Evolutionary conservation across 2,797 vertebrate species (phyloP), one percentile per base, ranked within the genome.

Genomic region (Pangasius sanitwongsei): DNA sequence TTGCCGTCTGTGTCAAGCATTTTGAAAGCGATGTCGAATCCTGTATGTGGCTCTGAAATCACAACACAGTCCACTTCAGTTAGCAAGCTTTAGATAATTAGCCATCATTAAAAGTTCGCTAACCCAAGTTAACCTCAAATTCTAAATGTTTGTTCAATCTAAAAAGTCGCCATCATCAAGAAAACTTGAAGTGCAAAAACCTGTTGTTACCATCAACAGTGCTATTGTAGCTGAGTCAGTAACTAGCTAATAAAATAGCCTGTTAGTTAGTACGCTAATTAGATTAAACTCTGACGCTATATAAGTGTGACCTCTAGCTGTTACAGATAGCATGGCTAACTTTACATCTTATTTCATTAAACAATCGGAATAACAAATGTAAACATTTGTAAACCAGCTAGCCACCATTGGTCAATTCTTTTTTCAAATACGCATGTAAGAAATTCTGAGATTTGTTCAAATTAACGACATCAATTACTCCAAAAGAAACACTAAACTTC

Each of bases 11-110:
- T 90, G 92, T 99, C 99, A 77, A 99, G 95, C 99, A 99, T 99
- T 96, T 98, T 97, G 96, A 99, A 99, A 92, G 98, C 98, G 89
- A 99, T 98, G 70, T 97, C 96, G 95, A 99, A 99, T 91, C 98
- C 98, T 86, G 97, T 97, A 85, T 92, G 95, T 0, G 98, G 98
- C 93, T 99, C 98, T 99, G 95, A 59, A 97, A 97, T 85, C 87
- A 75, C 48, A 86, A 61, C 2, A 37, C 86, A 87, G 12, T 1
- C 59, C 7, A 7, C 59, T 23, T 53, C 44, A 37, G 44, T 69
- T 16, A 41, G 44, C 12, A 2, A 0, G 67, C 20, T 44, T 44
- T 44, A 41, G 37, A 41, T 23, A 20, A 20, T 20, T 37, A 70
- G 15, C 67, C 34, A 8, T 41, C 37, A 11, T 20, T 20, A 8